Evolutionary conservation across 2,888 invertebrate genomes (phyloP).

Genomic region (Diarsia mendica): DNA sequence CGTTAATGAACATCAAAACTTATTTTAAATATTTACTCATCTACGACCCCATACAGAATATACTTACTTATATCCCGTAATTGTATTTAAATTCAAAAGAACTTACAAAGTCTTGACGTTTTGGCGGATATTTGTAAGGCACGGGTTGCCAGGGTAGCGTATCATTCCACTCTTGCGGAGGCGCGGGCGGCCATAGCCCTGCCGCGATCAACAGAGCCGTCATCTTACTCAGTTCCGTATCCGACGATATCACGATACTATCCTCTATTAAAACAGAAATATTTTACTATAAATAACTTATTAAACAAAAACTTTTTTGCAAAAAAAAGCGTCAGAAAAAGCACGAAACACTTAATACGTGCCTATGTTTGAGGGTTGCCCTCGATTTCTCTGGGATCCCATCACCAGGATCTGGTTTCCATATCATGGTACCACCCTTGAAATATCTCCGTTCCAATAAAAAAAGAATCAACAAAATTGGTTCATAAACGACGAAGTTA

Average conservation of each 20-base stretch:
- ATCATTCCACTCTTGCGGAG: conserved; percentile 88
- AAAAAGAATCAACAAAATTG: too few relatives aligned
- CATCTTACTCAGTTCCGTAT: conserved; percentile 94
- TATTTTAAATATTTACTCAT: neutral
- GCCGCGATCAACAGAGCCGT: conserved; percentile 93
- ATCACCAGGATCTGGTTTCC: too few relatives aligned
- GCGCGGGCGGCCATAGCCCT: conserved; percentile 92
- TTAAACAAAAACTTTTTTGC: too few relatives aligned
- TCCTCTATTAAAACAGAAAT: conserved; percentile 68
- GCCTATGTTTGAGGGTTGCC: too few relatives aligned
- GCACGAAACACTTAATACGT: too few relatives aligned
- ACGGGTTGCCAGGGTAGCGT: conserved; percentile 91
- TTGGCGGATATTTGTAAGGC: conserved; percentile 87
- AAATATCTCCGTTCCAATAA: too few relatives aligned
- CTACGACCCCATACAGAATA: neutral
- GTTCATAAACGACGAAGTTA: too few relatives aligned
- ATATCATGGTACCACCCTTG: too few relatives aligned
- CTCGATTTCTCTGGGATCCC: too few relatives aligned
- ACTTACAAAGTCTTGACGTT: conserved; percentile 84
- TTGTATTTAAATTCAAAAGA: neutral
- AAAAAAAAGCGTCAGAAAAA: too few relatives aligned
- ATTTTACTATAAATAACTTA: neutral
- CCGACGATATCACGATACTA: conserved; percentile 91
- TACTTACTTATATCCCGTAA: neutral
- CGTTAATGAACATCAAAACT: neutral